Conservation (phyloP, 2,113 vertebrate genomes). For the Colius striatus region DNA sequence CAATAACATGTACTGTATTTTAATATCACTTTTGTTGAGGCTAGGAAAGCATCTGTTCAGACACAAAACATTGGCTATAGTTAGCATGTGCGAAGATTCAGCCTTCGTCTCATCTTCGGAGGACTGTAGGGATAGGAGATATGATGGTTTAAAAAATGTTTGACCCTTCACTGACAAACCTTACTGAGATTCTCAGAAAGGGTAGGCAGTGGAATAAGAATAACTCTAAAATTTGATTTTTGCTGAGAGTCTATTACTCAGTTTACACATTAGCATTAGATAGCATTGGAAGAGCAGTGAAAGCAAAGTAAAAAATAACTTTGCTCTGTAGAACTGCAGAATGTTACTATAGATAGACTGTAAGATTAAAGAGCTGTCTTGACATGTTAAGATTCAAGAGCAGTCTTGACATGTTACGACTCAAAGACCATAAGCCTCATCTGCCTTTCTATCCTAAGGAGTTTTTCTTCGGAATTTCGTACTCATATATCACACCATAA, state of each 20-base stretch:
- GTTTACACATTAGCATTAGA: conserved; percentile 28
- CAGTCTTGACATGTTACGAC: conserved; percentile 2
- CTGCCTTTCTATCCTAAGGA: conserved; percentile 17
- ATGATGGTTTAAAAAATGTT: background rate
- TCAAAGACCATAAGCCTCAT: conserved; percentile 25
- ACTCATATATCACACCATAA: background rate
- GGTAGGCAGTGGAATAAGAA: background rate
- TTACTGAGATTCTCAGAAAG: background rate
- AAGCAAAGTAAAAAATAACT: conserved; percentile 41
- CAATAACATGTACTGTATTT: background rate
- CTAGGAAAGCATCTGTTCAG: background rate
- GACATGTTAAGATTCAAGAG: conserved; percentile 11
- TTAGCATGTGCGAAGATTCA: background rate
- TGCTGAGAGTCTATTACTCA: background rate
- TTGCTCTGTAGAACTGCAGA: background rate
- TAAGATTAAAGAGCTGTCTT: conserved; percentile 62
- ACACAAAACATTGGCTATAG: background rate
- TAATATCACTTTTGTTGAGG: background rate
- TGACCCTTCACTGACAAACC: background rate
- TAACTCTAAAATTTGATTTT: background rate
- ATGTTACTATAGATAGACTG: conserved; percentile 28
- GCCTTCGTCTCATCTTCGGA: background rate
- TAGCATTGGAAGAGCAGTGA: conserved; percentile 18
- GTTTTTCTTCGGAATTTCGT: conserved; percentile 30
- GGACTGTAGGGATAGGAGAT: background rate